Evolutionary conservation across 1,140 invertebrate genomes (phyloP).

Genomic region (Bacillus rossius): DNA sequence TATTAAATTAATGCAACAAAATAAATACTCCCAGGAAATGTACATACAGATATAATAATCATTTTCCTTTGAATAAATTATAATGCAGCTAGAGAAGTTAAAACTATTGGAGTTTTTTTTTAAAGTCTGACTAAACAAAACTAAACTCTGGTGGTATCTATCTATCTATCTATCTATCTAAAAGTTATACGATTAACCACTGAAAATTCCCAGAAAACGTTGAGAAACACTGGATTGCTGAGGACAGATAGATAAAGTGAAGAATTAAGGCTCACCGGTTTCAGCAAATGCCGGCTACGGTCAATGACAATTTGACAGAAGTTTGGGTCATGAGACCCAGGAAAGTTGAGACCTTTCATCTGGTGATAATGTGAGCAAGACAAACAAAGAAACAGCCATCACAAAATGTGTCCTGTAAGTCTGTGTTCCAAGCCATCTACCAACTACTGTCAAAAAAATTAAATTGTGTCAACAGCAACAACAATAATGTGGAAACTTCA

Average conservation of each 20-base stretch:
- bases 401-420: not conserved
- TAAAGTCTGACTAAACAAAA: not conserved
- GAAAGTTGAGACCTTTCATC: slow-evolving; percentile 93
- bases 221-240: no score
- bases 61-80: not conserved
- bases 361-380: slow-evolving; percentile 49
- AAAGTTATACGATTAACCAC: no score
- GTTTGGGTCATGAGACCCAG: slow-evolving; percentile 87
- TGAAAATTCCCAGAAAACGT: no score
- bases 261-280: slow-evolving; percentile 68
- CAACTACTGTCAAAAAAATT: no score
- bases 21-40: slow-evolving; percentile 11
- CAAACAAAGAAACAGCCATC: slow-evolving; percentile 11
- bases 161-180: no score
- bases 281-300: slow-evolving; percentile 88
- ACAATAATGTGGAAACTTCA: no score
- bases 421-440: no score
- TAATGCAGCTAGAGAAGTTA: not conserved
- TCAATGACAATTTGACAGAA: slow-evolving; percentile 92
- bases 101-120: not conserved
- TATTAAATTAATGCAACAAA: no score
- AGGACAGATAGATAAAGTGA: not conserved
- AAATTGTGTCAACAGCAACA: no score
- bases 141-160: no score
- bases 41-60: slow-evolving; percentile 10